A percentile compares a stretch with the other conserved stretches of the same genome.
phyloP scores from a whole-genome alignment of 2,113 vertebrate species.

The Heliornis fulica region DNA sequence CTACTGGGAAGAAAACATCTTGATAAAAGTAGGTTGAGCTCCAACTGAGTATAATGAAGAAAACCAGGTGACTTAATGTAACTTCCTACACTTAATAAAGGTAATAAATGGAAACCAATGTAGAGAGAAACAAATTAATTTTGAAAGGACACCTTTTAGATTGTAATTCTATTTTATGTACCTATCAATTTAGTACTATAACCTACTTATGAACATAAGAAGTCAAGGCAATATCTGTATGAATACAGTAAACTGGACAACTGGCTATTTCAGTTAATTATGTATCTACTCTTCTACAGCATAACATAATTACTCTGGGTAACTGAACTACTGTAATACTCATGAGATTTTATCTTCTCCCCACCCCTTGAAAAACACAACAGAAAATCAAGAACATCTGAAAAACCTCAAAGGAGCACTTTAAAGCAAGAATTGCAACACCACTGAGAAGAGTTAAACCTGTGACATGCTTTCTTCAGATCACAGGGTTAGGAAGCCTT shows the following conservation, averaged over 20 bases:
- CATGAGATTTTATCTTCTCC: neutral
- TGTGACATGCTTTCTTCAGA: neutral
- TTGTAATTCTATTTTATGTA: neutral
- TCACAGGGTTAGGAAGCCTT: neutral
- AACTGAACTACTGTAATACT: neutral
- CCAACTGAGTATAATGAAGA: neutral
- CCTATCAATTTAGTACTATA: neutral
- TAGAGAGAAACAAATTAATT: neutral
- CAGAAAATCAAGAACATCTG: neutral
- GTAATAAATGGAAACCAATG: neutral
- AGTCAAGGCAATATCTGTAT: neutral
- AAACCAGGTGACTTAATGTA: neutral
- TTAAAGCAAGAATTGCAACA: neutral
- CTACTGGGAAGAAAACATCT: neutral
- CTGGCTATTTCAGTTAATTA: neutral
- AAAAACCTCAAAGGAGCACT: neutral
- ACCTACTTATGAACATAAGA: neutral
- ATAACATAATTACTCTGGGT: neutral
- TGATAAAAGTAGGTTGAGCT: neutral
- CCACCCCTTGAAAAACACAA: neutral
- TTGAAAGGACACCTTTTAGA: neutral
- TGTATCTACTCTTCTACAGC: neutral
- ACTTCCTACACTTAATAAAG: neutral
- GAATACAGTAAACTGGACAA: neutral
- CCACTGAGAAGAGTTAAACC: neutral